Evolutionary conservation across 1,140 invertebrate genomes (phyloP).

Genomic region (Babylonia areolata): DNA sequence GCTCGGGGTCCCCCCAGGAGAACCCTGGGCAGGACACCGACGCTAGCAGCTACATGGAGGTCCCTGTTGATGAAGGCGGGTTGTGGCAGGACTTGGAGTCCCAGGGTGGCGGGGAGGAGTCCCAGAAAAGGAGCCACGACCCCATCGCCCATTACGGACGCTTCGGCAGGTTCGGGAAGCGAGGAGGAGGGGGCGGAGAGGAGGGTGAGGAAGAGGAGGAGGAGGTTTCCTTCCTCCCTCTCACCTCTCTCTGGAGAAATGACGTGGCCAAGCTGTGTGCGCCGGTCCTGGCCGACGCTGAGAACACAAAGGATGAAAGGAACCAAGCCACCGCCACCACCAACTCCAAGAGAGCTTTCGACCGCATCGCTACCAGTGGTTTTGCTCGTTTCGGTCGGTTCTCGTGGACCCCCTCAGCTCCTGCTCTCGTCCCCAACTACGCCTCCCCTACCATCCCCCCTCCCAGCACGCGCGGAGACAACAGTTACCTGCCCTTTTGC

Average conservation of each 20-base stretch:
- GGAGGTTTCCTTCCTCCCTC: background rate
- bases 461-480: background rate
- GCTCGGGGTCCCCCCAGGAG: background rate
- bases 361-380: slow-evolving; percentile 6
- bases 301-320: background rate
- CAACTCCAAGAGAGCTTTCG: background rate
- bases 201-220: background rate
- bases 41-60: no score
- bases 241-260: background rate
- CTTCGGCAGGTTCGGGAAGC: slow-evolving; percentile 17
- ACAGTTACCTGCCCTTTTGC: slow-evolving; percentile 15
- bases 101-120: no score
- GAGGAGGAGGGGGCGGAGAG: background rate
- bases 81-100: background rate
- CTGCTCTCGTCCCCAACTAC: background rate
- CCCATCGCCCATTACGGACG: slow-evolving; percentile 10
- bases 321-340: background rate
- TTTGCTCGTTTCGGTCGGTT: slow-evolving; percentile 26
- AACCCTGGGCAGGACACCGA: background rate
- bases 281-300: background rate
- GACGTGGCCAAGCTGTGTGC: slow-evolving; percentile 4
- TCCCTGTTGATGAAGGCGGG: background rate
- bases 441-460: background rate
- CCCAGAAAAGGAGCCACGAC: background rate
- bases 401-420: background rate